These are phyloP conservation scores for Zaprionus camerounensis DNA, from an alignment of 1,140 invertebrate genomes.

Conservation along the genomic window DNA sequence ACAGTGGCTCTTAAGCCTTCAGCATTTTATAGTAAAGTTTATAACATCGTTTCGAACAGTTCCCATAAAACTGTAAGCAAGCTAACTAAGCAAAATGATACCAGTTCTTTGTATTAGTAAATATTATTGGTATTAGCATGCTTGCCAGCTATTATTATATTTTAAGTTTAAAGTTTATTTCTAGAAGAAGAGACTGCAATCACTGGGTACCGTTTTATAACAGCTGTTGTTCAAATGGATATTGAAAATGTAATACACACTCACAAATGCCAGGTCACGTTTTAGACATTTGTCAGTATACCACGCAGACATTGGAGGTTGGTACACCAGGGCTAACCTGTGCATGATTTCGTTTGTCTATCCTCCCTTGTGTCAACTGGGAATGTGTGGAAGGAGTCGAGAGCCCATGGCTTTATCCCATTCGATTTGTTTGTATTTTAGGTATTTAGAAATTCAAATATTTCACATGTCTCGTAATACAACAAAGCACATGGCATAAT, in stretches of 20 bases:
- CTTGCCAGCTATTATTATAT: not conserved
- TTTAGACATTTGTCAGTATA: conserved; percentile 52
- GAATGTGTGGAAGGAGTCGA: not conserved
- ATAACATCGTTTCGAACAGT: not conserved
- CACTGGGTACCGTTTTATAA: not conserved
- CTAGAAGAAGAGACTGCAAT: not conserved
- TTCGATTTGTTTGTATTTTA: conserved; percentile 46
- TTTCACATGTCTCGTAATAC: conserved; percentile 21
- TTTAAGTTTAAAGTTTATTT: not conserved
- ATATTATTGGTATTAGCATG: not conserved
- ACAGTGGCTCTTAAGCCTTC: not conserved
- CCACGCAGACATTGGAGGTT: not conserved
- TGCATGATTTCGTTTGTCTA: not conserved
- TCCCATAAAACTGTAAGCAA: not conserved
- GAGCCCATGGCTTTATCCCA: not conserved
- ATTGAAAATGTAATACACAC: conserved; percentile 43
- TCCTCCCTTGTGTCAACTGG: not conserved
- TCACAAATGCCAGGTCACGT: conserved; percentile 64
- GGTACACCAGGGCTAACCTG: not conserved
- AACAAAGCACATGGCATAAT: conserved; percentile 15
- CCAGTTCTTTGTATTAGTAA: not conserved
- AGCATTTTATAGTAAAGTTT: not conserved
- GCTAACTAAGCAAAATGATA: not conserved
- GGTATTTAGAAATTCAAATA: conserved; percentile 58
- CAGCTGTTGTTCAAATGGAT: conserved; percentile 36